Evolutionary conservation across 2,113 vertebrate species (phyloP).

Genomic region (Globicephala melas): DNA sequence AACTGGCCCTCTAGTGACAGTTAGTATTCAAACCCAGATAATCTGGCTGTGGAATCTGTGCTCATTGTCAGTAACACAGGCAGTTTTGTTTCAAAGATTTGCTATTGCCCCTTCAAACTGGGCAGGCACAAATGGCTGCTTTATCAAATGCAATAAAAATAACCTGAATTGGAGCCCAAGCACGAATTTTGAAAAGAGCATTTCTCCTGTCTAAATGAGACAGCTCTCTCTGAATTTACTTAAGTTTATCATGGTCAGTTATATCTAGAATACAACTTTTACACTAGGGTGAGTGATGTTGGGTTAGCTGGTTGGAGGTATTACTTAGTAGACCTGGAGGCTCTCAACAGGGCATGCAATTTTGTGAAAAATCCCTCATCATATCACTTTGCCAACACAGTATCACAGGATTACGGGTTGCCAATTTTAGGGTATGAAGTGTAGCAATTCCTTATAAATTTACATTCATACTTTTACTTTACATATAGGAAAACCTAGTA

Average conservation of each 20-base stretch:
- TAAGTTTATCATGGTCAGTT: neutral
- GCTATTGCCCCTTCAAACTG: neutral
- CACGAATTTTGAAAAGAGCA: neutral
- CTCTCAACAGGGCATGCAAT: neutral
- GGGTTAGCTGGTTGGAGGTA: neutral
- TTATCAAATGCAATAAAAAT: neutral
- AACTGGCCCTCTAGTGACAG: neutral
- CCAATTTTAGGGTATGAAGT: neutral
- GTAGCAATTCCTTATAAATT: neutral
- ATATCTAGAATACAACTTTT: neutral
- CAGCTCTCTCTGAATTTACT: neutral
- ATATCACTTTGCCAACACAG: neutral
- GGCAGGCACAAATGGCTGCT: neutral
- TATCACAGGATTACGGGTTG: neutral
- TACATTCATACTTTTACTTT: neutral
- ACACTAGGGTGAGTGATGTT: neutral
- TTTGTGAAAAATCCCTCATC: neutral
- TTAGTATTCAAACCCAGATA: neutral
- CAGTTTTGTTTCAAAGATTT: neutral
- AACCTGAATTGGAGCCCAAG: neutral
- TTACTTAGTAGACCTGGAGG: neutral
- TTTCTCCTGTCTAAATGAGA: neutral
- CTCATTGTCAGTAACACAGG: rapidly evolving
- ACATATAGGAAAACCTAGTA: neutral
- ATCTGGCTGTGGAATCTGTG: rapidly evolving